Base-by-base conservation (phyloP, 2,797 vertebrate species). In the Crossoptilon crossoptilon region DNA sequence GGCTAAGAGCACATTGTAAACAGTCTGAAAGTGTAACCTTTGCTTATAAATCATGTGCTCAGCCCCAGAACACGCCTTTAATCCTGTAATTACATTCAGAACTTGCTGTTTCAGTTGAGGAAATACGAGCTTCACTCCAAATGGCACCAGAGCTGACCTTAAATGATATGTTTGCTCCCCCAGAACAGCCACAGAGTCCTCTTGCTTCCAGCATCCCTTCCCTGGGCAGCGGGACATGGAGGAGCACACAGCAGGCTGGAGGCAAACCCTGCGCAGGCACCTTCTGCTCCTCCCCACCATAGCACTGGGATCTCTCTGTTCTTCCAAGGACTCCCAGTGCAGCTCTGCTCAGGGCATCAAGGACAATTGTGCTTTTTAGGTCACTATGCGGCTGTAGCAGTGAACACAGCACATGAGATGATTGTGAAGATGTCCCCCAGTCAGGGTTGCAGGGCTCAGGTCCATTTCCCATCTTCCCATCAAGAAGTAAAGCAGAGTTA, bases 21-120 rank as follows among this genome's bases (percentile, higher is more conserved):
- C 87, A 97, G 84, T 93, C 72, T 95, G 81, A 79, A 97, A 97
- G 96, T 58, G 67, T 95, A 97, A 96, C 93, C 94, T 97, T 96
- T 97, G 95, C 91, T 95, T 96, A 89, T 96, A 97, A 97, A 97
- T 87, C 67, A 88, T 91, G 81, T 90, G 59, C 96, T 96, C 95
- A 73, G 13, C 83, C 94, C 94, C 94, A 97, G 95, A 97, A 97
- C 96, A 97, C 41, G 90, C 64, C 89, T 96, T 96, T 96, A 76
- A 90, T 96, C 95, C 95, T 90, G 77, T 97, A 98, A 98, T 98
- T 98, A 96, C 94, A 96, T 92, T 97, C 94, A 97, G 96, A 95
- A 96, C 94, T 96, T 60, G 51, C 88, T 97, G 97, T 97, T 97
- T 97, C 97, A 97, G 95, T 97, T 93, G 94, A 95, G 83, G 97